Evolutionary conservation across 2,888 invertebrate species (phyloP), one percentile per base, ranked within the genome.

Genomic region (Synergus japonicus): DNA sequence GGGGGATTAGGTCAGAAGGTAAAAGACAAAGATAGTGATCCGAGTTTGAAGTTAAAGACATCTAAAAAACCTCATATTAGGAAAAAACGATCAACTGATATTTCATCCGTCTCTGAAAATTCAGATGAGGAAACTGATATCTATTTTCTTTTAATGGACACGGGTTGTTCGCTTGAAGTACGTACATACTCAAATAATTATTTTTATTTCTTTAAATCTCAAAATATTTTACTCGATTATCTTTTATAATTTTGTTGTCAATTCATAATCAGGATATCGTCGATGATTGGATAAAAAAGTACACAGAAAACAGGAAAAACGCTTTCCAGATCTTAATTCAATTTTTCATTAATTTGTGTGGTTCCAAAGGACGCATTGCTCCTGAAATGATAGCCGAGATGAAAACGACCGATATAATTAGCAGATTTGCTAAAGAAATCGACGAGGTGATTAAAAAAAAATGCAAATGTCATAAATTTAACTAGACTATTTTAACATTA

Each of bases 211-310:
- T 5, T 43, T 67, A 10, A 7, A 54, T 54, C n/a, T 54, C 5
- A 9, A 44, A 37, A n/a, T 29, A 29, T 65, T 54, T n/a, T n/a
- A 54, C 9, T 37, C 18, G 15, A n/a, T 43, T 54, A 12, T 79
- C 44, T 10, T 43, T 15, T 69, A 7, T 8, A 0, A 65, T 54
- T 7, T 12, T 37, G 10, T 43, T 43, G n/a, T 37, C 15, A 0
- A 67, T 13, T 69, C 9, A n/a, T 13, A 9, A 44, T 80, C 90
- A 96, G 95, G 96, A 95, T 90, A 96, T 98, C 84, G 98, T 99
- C 15, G 99, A 99, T 92, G 98, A 98, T 91, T 99, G 99, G 99
- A 99, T 99, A 88, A 98, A 99, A 90, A 96, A 97, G 85, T 99
- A 99, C 92, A 99, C 99, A 92, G 95, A 94, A 65, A 97, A 98